A percentile compares a stretch with the other conserved stretches of the same genome.
These are phyloP conservation scores for Heliconius melpomene DNA, from an alignment of 1,140 invertebrate genomes.

Conservation along the genomic window DNA sequence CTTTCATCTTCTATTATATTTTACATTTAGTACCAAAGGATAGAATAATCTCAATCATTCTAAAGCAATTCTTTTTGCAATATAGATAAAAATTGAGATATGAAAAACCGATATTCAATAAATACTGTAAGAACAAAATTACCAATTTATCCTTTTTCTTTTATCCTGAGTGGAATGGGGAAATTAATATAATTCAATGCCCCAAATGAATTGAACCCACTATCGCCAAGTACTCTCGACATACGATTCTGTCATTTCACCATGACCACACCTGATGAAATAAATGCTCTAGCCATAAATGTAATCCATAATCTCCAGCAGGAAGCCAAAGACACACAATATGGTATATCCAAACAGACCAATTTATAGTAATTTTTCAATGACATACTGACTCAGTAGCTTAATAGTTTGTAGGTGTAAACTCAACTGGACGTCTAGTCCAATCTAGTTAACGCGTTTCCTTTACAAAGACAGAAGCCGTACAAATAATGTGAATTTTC, in stretches of 20 bases:
- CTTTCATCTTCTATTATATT: neutral
- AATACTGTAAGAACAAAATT: too few relatives aligned
- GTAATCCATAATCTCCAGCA: neutral
- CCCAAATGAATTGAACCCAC: too few relatives aligned
- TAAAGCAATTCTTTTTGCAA: too few relatives aligned
- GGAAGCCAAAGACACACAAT: neutral
- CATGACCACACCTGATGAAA: neutral
- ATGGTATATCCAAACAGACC: neutral
- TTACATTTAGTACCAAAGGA: neutral
- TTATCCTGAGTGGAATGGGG: too few relatives aligned
- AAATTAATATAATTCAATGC: too few relatives aligned
- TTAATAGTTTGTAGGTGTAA: constrained; percentile 12
- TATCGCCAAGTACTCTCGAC: too few relatives aligned
- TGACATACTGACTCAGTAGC: constrained; percentile 1
- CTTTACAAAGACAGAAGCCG: constrained; percentile 1
- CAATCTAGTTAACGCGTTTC: constrained; percentile 12
- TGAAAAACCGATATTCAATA: too few relatives aligned
- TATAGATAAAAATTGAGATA: too few relatives aligned
- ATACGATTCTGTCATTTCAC: neutral
- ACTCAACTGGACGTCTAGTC: neutral
- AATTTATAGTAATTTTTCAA: constrained; percentile 10
- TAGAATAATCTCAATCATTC: too few relatives aligned
- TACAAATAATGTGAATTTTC: constrained; percentile 7
- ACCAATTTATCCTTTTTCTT: too few relatives aligned
- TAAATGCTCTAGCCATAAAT: neutral